Evolutionary conservation across 2,113 vertebrate species (phyloP).

Genomic region (Raja brachyura): DNA sequence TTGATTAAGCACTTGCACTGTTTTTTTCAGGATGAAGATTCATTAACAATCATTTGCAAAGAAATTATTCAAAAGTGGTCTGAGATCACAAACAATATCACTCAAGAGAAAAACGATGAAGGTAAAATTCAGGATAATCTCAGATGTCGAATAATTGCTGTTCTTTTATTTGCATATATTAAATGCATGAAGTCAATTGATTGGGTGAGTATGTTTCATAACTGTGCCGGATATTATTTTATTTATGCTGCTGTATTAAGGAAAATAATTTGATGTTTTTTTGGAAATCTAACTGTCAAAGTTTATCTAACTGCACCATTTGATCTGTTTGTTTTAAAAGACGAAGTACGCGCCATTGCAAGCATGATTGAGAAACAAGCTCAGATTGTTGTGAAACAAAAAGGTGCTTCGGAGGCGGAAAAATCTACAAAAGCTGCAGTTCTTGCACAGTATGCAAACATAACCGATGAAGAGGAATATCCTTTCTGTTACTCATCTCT

Average conservation of each 20-base stretch:
- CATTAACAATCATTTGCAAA: constrained; percentile 70
- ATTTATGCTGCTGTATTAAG: neutral
- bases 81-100: constrained; percentile 54
- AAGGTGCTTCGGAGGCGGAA: constrained; percentile 71
- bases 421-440: constrained; percentile 82
- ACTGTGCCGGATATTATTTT: neutral
- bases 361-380: constrained; percentile 95
- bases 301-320: neutral
- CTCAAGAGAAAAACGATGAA: constrained; percentile 57
- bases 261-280: neutral
- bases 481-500: constrained; percentile 59
- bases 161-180: constrained; percentile 36
- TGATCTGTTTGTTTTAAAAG: constrained; percentile 48
- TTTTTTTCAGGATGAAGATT: constrained; percentile 74
- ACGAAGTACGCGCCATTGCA: constrained; percentile 81
- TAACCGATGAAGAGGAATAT: constrained; percentile 96
- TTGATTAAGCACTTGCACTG: constrained; percentile 35
- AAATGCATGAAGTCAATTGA: constrained; percentile 31
- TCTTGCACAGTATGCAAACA: constrained; percentile 84
- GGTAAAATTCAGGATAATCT: constrained; percentile 49
- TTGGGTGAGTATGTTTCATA: constrained; percentile 25
- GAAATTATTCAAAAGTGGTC: constrained; percentile 83
- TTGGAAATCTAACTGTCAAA: neutral
- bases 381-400: constrained; percentile 87
- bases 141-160: constrained; percentile 23